Base-by-base conservation (phyloP, 2,113 vertebrate species). In the Sturnira hondurensis region DNA sequence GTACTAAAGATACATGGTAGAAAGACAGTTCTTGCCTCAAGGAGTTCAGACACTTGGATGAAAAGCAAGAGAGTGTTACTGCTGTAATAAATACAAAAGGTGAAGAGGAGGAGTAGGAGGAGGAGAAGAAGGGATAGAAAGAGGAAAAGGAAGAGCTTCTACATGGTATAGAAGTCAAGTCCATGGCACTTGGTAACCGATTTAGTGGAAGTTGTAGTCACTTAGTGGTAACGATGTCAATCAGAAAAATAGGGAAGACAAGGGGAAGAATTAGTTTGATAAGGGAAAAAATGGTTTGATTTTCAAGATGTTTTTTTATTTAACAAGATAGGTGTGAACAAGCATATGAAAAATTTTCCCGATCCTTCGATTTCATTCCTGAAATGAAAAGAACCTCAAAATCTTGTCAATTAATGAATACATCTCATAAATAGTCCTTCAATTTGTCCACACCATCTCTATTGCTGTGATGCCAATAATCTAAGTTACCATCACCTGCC, bases 331-430 rank as follows among this genome's bases (percentile, higher is more conserved):
- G 16, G 86, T 24, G 85, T 16, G 41, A 85, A 92, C 2, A 65
- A 74, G 36, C 67, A 78, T 16, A 77, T 71, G 76, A 90, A 93
- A 91, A 88, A 6, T 20, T 86, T 22, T 11, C 41, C 61, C 80
- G 16, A 95, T 74, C 19, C 52, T 92, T 77, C 52, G 36, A 24
- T 36, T 77, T 96, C 77, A 71, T 5, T 78, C 14, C 15, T 52
- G 45, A 84, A 88, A 89, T 78, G n/a, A 86, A 90, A 94, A 89
- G 36, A 67, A 92, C 82, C 77, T 95, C 16, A 67, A 96, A 94
- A 77, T 50, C 56, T 45, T 70, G 5, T 61, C 16, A 77, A 45
- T 4, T 58, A 14, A 6, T 63, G 61, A 63, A 31, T 63, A 63
- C 26, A 74, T 52, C 38, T 68, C 38, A 7, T 63, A 71, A 94